phyloP scores from a whole-genome alignment of 1,140 invertebrate species.

The Drosophila ogumai region DNA sequence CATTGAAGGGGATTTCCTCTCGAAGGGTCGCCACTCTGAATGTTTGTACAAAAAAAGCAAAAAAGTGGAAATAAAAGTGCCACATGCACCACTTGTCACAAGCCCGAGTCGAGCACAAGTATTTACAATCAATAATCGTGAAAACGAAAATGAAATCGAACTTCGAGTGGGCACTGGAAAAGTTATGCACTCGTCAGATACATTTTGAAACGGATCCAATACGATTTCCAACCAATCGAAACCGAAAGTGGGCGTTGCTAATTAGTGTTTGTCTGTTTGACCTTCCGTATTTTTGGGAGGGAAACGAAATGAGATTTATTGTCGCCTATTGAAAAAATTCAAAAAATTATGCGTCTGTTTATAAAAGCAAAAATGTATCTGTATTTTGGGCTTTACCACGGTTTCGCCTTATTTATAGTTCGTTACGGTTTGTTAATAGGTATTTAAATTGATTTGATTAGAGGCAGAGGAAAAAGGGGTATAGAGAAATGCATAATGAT shows the following conservation, averaged over 20 bases:
- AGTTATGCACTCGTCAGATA: constrained; percentile 49
- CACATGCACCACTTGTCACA: constrained; percentile 54
- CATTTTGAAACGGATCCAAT: constrained; percentile 41
- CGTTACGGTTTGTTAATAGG: constrained; percentile 56
- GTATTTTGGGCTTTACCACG: neutral
- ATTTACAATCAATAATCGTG: constrained; percentile 57
- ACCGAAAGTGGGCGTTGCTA: constrained; percentile 63
- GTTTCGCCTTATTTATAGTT: constrained; percentile 8
- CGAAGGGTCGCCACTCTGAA: neutral
- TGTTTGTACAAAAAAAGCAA: constrained; percentile 5
- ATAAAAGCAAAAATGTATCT: constrained; percentile 2
- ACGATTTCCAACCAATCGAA: constrained; percentile 17
- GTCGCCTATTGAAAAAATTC: constrained; percentile 29
- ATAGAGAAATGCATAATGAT: neutral
- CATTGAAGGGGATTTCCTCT: constrained; percentile 40
- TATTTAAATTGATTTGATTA: constrained; percentile 69
- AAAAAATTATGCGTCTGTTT: constrained; percentile 11
- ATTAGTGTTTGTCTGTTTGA: constrained; percentile 62
- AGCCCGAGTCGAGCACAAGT: constrained; percentile 48
- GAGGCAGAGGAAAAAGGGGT: neutral
- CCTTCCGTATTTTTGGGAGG: constrained; percentile 34
- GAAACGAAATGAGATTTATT: constrained; percentile 43
- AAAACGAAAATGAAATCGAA: constrained; percentile 37
- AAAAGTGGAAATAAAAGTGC: constrained; percentile 36
- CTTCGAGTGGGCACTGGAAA: constrained; percentile 41